Percentiles rank a stretch among this genome's conserved stretches.
These are phyloP conservation scores for Myodes glareolus DNA, from an alignment of 2,113 vertebrate species.

Conservation along the genomic window DNA sequence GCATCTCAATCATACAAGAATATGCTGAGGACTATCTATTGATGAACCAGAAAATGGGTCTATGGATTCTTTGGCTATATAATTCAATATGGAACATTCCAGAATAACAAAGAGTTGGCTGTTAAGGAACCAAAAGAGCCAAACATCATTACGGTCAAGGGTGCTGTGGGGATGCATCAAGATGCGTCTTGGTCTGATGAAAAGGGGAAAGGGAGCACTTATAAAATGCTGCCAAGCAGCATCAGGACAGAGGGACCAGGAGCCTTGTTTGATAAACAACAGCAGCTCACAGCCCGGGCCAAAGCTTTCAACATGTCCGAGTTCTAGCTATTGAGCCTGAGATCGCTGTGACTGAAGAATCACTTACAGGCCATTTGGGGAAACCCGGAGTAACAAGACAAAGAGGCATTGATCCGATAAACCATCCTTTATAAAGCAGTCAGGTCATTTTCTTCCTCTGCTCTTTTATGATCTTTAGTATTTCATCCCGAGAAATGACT, in stretches of 20 bases:
- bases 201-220: slow-evolving; percentile 49
- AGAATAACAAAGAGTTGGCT: background rate
- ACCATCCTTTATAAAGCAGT: slow-evolving; percentile 63
- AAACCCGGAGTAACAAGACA: slow-evolving; percentile 70
- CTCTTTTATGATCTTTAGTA: slow-evolving; percentile 60
- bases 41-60: background rate
- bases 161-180: background rate
- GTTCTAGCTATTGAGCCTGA: slow-evolving; percentile 57
- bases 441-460: slow-evolving; percentile 16
- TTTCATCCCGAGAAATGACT: slow-evolving; percentile 70
- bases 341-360: slow-evolving; percentile 72
- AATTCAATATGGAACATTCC: background rate
- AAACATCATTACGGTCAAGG: background rate
- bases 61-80: background rate
- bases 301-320: slow-evolving; percentile 67
- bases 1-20: background rate
- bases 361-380: slow-evolving; percentile 71
- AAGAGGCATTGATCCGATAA: slow-evolving; percentile 66
- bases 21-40: background rate
- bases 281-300: slow-evolving; percentile 21
- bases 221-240: background rate
- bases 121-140: background rate
- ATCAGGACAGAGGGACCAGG: background rate
- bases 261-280: background rate
- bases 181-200: background rate